Percentiles rank a stretch among this genome's conserved stretches.
Conservation (phyloP, 2,797 vertebrate species). For the Apogon talboti region DNA sequence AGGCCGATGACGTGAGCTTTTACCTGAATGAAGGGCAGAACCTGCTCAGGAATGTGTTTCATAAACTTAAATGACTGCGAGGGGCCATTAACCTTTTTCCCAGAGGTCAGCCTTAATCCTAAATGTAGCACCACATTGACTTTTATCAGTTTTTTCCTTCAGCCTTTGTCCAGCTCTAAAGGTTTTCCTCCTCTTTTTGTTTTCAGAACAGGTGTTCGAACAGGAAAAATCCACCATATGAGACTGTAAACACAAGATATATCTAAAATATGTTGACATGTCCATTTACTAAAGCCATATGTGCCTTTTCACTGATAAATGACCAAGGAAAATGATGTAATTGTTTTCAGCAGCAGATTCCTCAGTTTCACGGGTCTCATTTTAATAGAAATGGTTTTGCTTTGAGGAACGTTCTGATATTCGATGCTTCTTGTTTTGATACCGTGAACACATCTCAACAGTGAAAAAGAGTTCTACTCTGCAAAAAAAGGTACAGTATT, state of each 20-base stretch:
- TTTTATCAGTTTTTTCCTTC: constrained; percentile 48
- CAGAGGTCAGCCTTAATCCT: constrained; percentile 47
- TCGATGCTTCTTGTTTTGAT: no score
- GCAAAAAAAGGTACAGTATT: no score
- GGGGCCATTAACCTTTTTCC: constrained; percentile 48
- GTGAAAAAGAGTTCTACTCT: no score
- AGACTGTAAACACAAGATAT: background rate
- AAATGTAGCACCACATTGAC: constrained; percentile 23
- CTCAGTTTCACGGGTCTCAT: no score
- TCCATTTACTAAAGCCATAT: background rate
- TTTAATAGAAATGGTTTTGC: no score
- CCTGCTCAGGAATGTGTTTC: constrained; percentile 21
- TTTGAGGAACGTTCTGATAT: no score
- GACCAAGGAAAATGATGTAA: background rate
- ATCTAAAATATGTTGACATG: background rate
- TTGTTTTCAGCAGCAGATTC: background rate
- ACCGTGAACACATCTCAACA: no score
- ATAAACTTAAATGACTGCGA: constrained; percentile 26
- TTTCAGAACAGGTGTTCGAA: constrained; percentile 25
- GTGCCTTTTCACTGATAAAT: background rate
- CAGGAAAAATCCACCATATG: constrained; percentile 15
- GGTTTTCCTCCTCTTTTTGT: constrained; percentile 13
- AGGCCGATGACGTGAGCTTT: background rate
- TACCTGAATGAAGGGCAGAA: background rate
- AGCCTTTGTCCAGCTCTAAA: background rate